Conservation (phyloP, 1,140 invertebrate genomes). For the Trypoxylus dichotomus region DNA sequence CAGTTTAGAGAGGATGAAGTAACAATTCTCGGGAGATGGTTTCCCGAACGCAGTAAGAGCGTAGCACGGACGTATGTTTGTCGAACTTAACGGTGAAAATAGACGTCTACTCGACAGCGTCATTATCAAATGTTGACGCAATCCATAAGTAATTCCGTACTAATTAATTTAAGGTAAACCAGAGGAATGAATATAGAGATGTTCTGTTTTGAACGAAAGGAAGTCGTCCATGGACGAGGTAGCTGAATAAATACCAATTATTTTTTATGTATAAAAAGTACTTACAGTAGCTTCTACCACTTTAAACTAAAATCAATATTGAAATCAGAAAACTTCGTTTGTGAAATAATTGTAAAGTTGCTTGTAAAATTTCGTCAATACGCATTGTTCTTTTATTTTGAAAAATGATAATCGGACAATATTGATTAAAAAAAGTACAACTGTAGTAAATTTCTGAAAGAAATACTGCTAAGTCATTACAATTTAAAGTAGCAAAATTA, state of each 20-base stretch:
- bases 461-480: too few species aligned
- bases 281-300: neutral
- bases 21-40: neutral
- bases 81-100: slow-evolving; percentile 4
- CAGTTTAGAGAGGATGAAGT: neutral
- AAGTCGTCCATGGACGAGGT: neutral
- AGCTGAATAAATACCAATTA: neutral
- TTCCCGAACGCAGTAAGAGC: neutral
- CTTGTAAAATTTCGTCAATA: too few species aligned
- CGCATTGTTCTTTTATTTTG: too few species aligned
- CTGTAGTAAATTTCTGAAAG: too few species aligned
- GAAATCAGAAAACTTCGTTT: too few species aligned
- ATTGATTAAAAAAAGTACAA: too few species aligned
- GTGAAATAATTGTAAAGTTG: too few species aligned
- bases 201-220: neutral
- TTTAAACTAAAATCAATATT: too few species aligned
- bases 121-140: slow-evolving; percentile 22
- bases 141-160: slow-evolving; percentile 16
- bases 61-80: neutral
- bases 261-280: neutral
- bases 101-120: slow-evolving; percentile 7
- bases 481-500: too few species aligned
- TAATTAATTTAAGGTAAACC: slow-evolving; percentile 25
- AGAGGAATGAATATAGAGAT: neutral
- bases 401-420: too few species aligned